These are phyloP conservation scores for Stigmatopora nigra DNA, from an alignment of 2,113 vertebrate genomes.

Conservation along the genomic window DNA sequence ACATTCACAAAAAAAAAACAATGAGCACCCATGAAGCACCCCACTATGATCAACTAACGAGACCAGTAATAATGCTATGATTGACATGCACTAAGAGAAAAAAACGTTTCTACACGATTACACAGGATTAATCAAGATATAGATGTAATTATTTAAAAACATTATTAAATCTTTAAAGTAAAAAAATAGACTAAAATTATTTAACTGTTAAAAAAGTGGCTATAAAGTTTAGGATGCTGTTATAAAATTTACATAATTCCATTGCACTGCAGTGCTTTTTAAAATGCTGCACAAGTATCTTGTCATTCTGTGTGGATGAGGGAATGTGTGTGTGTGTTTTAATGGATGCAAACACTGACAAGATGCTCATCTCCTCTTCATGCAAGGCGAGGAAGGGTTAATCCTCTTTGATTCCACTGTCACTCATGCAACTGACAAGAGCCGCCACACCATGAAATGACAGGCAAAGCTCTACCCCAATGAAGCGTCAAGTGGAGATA, in stretches of 20 bases:
- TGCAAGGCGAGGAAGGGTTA: slow-evolving; percentile 44
- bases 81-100: too few species aligned
- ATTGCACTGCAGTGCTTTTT: neutral
- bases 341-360: slow-evolving; percentile 45
- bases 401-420: slow-evolving; percentile 53
- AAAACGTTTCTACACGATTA: too few species aligned
- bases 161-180: too few species aligned
- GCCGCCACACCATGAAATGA: slow-evolving; percentile 34
- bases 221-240: too few species aligned
- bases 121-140: too few species aligned
- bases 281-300: neutral
- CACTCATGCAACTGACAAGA: slow-evolving; percentile 45
- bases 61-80: too few species aligned
- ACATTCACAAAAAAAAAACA: too few species aligned
- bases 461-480: slow-evolving; percentile 22
- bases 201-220: too few species aligned
- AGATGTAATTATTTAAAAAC: too few species aligned
- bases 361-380: slow-evolving; percentile 44
- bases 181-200: too few species aligned
- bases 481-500: slow-evolving; percentile 6
- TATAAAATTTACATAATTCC: neutral
- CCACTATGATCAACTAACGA: too few species aligned
- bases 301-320: neutral
- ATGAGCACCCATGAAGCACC: too few species aligned
- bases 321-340: neutral